These are phyloP conservation scores for Catostylus mosaicus DNA, from an alignment of 30 jellyfish, hydroid and myxozoan species.

Conservation along the genomic window DNA sequence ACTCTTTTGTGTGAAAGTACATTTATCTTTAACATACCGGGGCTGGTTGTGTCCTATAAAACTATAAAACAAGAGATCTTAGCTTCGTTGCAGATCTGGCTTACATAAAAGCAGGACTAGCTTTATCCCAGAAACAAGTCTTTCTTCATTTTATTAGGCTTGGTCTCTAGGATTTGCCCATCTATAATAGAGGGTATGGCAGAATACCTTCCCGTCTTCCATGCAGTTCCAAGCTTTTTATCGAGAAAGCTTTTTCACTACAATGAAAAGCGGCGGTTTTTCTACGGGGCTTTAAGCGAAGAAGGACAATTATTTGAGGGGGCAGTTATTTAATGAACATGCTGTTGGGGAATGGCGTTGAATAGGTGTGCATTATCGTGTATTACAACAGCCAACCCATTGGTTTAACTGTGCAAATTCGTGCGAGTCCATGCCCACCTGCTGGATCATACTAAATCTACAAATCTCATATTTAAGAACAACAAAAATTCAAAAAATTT, in stretches of 20 bases:
- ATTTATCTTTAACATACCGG: background rate
- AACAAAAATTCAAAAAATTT: background rate
- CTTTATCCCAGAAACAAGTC: background rate
- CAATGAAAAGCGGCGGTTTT: no score
- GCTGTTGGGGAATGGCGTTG: background rate
- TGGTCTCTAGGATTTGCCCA: no score
- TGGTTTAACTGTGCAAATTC: background rate
- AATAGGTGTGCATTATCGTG: background rate
- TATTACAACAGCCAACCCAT: background rate
- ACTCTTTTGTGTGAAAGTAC: background rate
- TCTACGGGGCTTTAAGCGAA: no score
- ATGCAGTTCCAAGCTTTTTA: no score
- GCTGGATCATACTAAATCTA: background rate
- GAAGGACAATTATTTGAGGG: no score
- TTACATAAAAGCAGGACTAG: background rate
- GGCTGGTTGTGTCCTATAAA: background rate
- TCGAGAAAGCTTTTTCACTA: no score
- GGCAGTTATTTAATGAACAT: no score
- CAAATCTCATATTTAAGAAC: background rate
- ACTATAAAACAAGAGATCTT: background rate
- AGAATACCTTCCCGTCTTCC: no score
- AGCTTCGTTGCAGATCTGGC: background rate
- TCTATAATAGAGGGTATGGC: no score
- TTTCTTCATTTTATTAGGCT: background rate
- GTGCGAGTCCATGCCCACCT: no score